Evolutionary conservation across 2,888 invertebrate genomes (phyloP).

Genomic region (Brachyptera risi): DNA sequence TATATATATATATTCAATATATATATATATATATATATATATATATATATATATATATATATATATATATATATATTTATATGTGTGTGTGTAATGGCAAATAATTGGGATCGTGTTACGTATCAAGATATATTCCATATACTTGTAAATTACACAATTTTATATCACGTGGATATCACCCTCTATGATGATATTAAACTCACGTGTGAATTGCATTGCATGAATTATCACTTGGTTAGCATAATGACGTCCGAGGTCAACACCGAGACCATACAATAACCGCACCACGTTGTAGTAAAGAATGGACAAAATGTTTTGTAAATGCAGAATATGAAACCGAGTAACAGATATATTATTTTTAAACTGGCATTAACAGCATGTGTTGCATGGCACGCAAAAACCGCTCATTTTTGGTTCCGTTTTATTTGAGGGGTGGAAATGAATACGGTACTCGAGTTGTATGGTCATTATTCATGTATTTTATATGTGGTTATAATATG

Average conservation of each 20-base stretch:
- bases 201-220: not conserved
- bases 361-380: slow-evolving; percentile 12
- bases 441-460: not conserved
- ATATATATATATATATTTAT: too few relatives aligned
- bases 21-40: too few relatives aligned
- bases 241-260: not conserved
- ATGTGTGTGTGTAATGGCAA: too few relatives aligned
- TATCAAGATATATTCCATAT: slow-evolving; percentile 22
- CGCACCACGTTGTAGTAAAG: not conserved
- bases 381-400: not conserved
- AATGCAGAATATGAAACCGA: too few relatives aligned
- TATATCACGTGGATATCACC: not conserved
- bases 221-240: not conserved
- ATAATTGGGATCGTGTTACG: too few relatives aligned
- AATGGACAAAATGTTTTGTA: not conserved
- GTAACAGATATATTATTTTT: slow-evolving; percentile 10
- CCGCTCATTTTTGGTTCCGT: slow-evolving; percentile 18
- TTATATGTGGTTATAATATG: not conserved
- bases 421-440: not conserved
- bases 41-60: too few relatives aligned
- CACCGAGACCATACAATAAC: not conserved
- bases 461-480: not conserved
- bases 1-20: too few relatives aligned
- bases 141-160: too few relatives aligned
- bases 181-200: not conserved